These are phyloP conservation scores for Petrocephalus schoutedeni DNA, from an alignment of 2,797 vertebrate species.

Conservation along the genomic window DNA sequence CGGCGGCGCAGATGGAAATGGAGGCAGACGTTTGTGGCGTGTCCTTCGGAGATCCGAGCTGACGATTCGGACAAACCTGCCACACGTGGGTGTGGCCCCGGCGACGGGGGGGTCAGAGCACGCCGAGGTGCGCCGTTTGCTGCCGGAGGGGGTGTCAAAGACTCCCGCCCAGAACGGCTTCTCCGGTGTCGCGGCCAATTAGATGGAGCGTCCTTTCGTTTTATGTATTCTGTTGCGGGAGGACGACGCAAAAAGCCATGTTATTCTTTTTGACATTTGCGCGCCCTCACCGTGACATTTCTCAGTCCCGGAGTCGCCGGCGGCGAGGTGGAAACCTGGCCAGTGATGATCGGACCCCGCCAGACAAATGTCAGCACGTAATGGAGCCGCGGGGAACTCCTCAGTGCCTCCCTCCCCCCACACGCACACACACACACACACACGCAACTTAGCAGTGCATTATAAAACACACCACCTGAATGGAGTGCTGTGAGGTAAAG, in stretches of 20 bases:
- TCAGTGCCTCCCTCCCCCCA: neutral
- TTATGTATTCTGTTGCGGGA: neutral
- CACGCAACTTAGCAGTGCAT: neutral
- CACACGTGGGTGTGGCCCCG: neutral
- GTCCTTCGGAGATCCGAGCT: neutral
- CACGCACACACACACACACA: neutral
- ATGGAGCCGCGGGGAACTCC: neutral
- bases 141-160: neutral
- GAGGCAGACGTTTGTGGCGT: neutral
- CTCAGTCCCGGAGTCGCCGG: neutral
- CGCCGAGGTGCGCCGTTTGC: neutral
- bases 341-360: neutral
- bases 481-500: neutral
- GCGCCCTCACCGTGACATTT: neutral
- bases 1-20: neutral
- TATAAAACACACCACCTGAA: neutral
- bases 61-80: neutral
- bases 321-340: neutral
- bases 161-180: neutral
- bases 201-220: neutral
- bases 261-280: slow-evolving; percentile 10
- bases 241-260: neutral
- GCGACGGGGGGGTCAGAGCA: neutral
- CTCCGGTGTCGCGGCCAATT: neutral
- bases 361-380: slow-evolving; percentile 14